These are phyloP conservation scores for Papilio dardanus DNA, from an alignment of 1,140 invertebrate species.

Conservation along the genomic window DNA sequence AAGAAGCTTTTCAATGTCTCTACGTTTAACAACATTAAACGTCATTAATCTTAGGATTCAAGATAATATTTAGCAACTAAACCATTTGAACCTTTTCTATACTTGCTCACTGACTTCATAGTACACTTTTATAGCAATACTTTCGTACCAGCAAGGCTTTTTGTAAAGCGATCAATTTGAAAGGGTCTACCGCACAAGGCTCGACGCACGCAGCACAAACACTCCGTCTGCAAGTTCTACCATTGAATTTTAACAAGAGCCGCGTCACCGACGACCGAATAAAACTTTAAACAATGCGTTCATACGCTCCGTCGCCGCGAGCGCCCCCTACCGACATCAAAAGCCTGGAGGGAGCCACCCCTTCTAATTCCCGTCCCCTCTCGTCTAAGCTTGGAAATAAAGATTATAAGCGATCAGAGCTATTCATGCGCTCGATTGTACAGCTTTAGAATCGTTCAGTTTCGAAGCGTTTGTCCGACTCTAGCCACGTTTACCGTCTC, in stretches of 20 bases:
- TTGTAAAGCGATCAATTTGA: slow-evolving; percentile 24
- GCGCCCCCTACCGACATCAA: slow-evolving; percentile 43
- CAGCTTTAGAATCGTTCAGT: slow-evolving; percentile 2
- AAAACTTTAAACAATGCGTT: slow-evolving; percentile 53
- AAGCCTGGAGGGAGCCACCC: slow-evolving; percentile 40
- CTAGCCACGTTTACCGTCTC: background rate
- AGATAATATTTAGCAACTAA: background rate
- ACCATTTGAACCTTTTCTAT: no score
- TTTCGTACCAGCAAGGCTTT: background rate
- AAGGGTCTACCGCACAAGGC: background rate
- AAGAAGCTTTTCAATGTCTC: background rate
- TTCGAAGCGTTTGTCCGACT: background rate
- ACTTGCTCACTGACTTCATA: background rate
- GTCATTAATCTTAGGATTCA: background rate
- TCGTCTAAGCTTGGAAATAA: slow-evolving; percentile 31
- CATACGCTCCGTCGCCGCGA: slow-evolving; percentile 37
- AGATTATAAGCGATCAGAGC: slow-evolving; percentile 36
- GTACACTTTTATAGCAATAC: background rate
- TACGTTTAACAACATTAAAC: no score
- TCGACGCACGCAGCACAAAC: background rate
- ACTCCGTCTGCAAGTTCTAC: slow-evolving; percentile 34
- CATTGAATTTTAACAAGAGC: slow-evolving; percentile 52
- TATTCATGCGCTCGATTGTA: slow-evolving; percentile 33
- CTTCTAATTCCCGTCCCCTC: slow-evolving; percentile 34
- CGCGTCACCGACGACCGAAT: slow-evolving; percentile 41